These are phyloP conservation scores for Turdus rufiventris DNA, from an alignment of 2,113 vertebrate species.

Conservation along the genomic window DNA sequence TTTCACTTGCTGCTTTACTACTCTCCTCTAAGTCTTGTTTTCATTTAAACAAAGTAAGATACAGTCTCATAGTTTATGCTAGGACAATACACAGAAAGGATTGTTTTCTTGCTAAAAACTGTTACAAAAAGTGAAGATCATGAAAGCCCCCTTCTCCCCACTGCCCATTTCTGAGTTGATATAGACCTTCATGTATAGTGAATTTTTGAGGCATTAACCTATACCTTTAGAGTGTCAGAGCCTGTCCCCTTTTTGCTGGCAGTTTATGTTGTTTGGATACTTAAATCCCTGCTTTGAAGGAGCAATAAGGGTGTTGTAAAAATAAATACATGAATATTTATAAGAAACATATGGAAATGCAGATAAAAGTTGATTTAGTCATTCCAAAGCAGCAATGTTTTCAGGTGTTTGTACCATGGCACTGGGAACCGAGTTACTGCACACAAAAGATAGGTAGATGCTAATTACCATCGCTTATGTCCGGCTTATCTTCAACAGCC, in stretches of 20 bases:
- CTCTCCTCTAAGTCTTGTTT: not conserved
- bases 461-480: not conserved
- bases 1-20: not conserved
- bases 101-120: not conserved
- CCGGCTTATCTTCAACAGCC: not conserved
- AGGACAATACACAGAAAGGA: not conserved
- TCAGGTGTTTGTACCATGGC: not conserved
- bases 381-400: not conserved
- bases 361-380: constrained; percentile 8
- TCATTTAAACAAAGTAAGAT: not conserved
- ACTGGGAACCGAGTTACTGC: not conserved
- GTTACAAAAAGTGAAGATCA: not conserved
- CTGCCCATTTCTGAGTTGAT: not conserved
- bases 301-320: not conserved
- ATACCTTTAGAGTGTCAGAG: not conserved
- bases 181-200: not conserved
- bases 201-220: not conserved
- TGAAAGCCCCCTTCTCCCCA: not conserved
- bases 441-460: not conserved
- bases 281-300: not conserved
- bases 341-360: not conserved
- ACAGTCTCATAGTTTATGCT: not conserved
- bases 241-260: not conserved
- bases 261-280: not conserved
- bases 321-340: not conserved